Percentiles rank a stretch among this genome's conserved stretches.
These are phyloP conservation scores for Arrhopalites spinosus DNA, from an alignment of 2,888 invertebrate genomes.

Conservation along the genomic window DNA sequence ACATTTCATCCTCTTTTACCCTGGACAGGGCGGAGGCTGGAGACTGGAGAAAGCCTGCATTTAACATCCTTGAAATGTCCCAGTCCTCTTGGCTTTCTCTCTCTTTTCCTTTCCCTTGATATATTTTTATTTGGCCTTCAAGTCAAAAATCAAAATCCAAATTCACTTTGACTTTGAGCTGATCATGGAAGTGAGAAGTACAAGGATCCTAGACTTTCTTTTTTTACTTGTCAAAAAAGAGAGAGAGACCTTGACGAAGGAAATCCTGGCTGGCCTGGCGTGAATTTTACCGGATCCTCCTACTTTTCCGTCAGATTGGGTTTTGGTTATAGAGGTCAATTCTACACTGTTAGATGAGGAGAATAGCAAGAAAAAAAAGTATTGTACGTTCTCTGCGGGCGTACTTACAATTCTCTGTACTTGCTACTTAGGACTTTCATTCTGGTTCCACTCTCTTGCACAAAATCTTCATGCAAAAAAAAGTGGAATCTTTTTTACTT, in stretches of 20 bases:
- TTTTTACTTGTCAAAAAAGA: background rate
- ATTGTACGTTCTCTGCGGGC: background rate
- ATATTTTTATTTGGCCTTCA: background rate
- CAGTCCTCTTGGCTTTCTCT: background rate
- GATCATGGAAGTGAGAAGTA: background rate
- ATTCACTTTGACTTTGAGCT: background rate
- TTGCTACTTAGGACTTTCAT: background rate
- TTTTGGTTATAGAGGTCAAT: background rate
- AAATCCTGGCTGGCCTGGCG: conserved; percentile 22
- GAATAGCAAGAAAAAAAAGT: too few species aligned
- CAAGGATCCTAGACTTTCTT: background rate
- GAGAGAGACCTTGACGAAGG: background rate
- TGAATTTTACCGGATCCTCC: conserved; percentile 4
- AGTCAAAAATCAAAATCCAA: background rate
- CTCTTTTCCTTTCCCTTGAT: background rate
- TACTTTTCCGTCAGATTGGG: conserved; percentile 1
- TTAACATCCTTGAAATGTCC: background rate
- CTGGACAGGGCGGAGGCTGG: too few species aligned
- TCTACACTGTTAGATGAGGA: too few species aligned
- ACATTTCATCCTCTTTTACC: too few species aligned
- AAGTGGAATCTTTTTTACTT: background rate
- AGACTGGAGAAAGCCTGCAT: too few species aligned
- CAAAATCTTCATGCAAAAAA: too few species aligned
- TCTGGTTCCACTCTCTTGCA: background rate
- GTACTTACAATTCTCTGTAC: background rate